A percentile compares a stretch with the other conserved stretches of the same genome.
Evolutionary conservation across 2,797 vertebrate genomes (phyloP).

Genomic region (Melanotaenia parkinsoni): DNA sequence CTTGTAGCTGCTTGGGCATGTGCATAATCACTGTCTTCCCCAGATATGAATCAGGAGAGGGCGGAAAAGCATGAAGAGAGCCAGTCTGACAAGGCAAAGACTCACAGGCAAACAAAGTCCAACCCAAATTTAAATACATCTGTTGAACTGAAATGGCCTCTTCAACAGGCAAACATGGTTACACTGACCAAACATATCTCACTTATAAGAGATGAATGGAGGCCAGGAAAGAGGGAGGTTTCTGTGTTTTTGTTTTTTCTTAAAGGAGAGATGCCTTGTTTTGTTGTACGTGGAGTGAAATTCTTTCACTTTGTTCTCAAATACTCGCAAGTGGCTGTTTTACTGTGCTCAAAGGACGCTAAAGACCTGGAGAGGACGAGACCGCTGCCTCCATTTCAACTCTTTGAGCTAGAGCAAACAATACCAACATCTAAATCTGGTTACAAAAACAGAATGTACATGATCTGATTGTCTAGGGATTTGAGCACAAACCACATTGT

Average conservation of each 20-base stretch:
- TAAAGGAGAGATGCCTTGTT: neutral
- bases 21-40: conserved; percentile 65
- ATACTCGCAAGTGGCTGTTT: neutral
- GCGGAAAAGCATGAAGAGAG: conserved; percentile 54
- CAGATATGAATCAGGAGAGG: conserved; percentile 50
- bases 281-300: neutral
- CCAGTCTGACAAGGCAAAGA: conserved; percentile 60
- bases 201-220: neutral
- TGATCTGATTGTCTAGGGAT: neutral
- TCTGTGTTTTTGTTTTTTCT: neutral
- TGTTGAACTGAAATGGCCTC: conserved; percentile 18
- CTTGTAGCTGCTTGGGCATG: conserved; percentile 60
- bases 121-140: conserved; percentile 1
- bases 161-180: conserved; percentile 7
- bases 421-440: neutral
- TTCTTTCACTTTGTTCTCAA: neutral
- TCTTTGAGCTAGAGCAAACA: neutral
- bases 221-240: neutral
- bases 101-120: conserved; percentile 18
- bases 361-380: neutral
- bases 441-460: neutral
- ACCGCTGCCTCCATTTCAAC: neutral
- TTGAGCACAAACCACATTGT: neutral
- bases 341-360: neutral
- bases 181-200: conserved; percentile 6